Conservation (phyloP, 2,797 vertebrate genomes). For the Astyanax mexicanus region DNA sequence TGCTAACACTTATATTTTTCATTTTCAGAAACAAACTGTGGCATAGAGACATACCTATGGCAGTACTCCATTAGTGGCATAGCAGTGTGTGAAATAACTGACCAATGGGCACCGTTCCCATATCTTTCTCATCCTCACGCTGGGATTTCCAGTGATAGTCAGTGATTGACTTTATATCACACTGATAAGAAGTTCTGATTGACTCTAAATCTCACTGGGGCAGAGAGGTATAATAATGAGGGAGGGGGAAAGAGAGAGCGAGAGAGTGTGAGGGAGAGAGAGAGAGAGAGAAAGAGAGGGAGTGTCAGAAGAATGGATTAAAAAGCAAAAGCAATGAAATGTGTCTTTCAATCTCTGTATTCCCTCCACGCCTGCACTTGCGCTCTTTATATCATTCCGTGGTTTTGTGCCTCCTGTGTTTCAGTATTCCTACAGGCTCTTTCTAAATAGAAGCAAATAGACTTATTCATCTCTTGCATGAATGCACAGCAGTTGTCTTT, state of each 20-base stretch:
- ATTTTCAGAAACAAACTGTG: no score
- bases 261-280: neutral
- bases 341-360: slow-evolving; percentile 25
- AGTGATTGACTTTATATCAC: slow-evolving; percentile 13
- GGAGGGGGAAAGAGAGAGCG: neutral
- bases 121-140: neutral
- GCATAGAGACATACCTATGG: no score
- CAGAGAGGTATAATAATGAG: slow-evolving; percentile 32
- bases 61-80: no score
- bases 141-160: neutral
- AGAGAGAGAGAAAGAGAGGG: neutral
- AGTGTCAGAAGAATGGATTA: slow-evolving; percentile 12
- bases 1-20: no score
- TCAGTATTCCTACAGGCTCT: slow-evolving; percentile 26
- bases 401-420: neutral
- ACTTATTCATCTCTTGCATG: slow-evolving; percentile 29
- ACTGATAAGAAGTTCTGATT: slow-evolving; percentile 31
- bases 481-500: slow-evolving; percentile 26
- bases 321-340: slow-evolving; percentile 25
- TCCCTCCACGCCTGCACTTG: neutral
- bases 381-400: neutral
- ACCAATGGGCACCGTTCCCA: neutral
- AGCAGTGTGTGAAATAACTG: neutral
- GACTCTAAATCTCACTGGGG: slow-evolving; percentile 22
- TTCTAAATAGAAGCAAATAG: slow-evolving; percentile 27